These are phyloP conservation scores for Agonopterix subpropinquella DNA, from an alignment of 2,888 invertebrate species.

Conservation along the genomic window DNA sequence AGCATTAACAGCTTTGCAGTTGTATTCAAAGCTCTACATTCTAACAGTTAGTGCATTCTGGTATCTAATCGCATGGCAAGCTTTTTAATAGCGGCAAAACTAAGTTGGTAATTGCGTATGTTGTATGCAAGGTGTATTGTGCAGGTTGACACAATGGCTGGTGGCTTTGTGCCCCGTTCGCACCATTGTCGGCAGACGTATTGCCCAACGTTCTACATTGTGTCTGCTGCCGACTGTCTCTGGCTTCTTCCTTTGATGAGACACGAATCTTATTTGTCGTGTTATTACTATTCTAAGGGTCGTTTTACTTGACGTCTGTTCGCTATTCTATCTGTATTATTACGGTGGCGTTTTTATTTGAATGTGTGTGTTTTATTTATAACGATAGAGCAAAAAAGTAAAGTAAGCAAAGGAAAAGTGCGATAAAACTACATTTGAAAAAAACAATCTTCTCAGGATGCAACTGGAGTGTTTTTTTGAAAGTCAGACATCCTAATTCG, in stretches of 20 bases:
- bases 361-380: no score
- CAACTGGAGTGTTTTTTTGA: no score
- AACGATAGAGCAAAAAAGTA: no score
- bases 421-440: no score
- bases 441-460: no score
- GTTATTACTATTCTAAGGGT: constrained; percentile 4
- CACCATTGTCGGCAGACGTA: constrained; percentile 69
- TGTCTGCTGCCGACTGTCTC: constrained; percentile 52
- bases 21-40: constrained; percentile 14
- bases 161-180: constrained; percentile 67
- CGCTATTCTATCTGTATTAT: constrained; percentile 2
- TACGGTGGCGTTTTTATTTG: no score
- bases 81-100: constrained; percentile 34
- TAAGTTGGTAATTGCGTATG: constrained; percentile 36
- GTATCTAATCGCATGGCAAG: constrained; percentile 36
- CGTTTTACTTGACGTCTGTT: no score
- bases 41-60: constrained; percentile 6
- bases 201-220: constrained; percentile 70
- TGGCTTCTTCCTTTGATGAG: constrained; percentile 65
- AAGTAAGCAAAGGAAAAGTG: no score
- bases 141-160: constrained; percentile 63
- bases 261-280: constrained; percentile 53
- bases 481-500: no score
- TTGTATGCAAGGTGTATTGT: constrained; percentile 69
- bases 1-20: constrained; percentile 16